Conservation (phyloP, 2,888 invertebrate species). For the Napeogenes inachia region DNA sequence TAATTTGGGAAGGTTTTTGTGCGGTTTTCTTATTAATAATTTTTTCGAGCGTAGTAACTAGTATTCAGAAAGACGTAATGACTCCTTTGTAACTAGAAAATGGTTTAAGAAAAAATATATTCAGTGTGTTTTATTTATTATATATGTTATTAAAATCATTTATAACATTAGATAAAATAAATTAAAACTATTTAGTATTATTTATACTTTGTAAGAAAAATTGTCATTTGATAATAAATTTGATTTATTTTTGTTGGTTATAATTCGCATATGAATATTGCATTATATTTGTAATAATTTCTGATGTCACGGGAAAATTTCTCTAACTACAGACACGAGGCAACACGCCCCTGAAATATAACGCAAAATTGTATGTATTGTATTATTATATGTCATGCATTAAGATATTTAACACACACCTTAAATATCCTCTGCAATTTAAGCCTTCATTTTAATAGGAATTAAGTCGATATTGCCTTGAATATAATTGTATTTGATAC, state of each 20-base stretch:
- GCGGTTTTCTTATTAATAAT: constrained; percentile 67
- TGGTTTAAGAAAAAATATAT: too few species aligned
- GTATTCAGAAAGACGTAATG: neutral
- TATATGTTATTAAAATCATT: too few species aligned
- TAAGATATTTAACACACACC: constrained; percentile 40
- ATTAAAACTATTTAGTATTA: too few species aligned
- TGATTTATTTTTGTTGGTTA: constrained; percentile 3
- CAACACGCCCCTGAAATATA: constrained; percentile 64
- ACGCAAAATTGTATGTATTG: constrained; percentile 53
- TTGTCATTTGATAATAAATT: neutral
- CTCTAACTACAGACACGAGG: constrained; percentile 62
- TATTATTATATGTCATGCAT: constrained; percentile 66
- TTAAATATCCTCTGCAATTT: constrained; percentile 18
- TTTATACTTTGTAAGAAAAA: neutral
- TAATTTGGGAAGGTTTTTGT: constrained; percentile 73
- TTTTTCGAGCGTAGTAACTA: constrained; percentile 48
- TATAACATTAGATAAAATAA: too few species aligned
- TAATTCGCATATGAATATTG: neutral
- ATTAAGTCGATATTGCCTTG: constrained; percentile 22
- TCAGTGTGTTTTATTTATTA: too few species aligned
- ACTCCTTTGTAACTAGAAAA: neutral
- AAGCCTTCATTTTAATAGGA: constrained; percentile 3
- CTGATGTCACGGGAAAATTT: constrained; percentile 63
- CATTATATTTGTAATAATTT: constrained; percentile 21
- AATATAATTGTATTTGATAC: constrained; percentile 28